A percentile compares a stretch with the other conserved stretches of the same genome.
Evolutionary conservation across 2,113 vertebrate species (phyloP).

Genomic region (Empidonax traillii): DNA sequence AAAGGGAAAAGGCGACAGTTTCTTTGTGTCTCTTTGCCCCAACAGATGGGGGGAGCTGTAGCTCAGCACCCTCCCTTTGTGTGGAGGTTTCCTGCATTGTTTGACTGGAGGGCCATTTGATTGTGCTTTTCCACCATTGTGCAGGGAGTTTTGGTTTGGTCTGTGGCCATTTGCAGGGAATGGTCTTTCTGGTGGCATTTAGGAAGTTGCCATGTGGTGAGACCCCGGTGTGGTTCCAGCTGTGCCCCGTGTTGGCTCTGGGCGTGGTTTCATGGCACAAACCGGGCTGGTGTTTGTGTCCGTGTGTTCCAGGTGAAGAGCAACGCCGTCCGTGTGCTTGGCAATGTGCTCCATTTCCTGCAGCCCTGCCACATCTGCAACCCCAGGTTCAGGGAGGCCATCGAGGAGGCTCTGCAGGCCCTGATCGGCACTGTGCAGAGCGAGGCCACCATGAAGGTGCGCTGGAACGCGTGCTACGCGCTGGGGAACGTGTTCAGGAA

Average conservation of each 20-base stretch:
- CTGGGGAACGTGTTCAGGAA: conserved; percentile 95
- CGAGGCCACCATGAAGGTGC: conserved; percentile 94
- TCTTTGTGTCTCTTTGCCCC: not conserved
- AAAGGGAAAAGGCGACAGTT: not conserved
- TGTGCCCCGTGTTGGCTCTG: not conserved
- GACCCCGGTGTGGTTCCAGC: not conserved
- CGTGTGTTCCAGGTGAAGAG: conserved; percentile 84
- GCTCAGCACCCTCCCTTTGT: not conserved
- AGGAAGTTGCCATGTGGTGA: not conserved
- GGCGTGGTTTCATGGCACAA: not conserved
- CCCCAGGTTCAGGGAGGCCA: conserved; percentile 82
- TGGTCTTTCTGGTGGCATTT: not conserved
- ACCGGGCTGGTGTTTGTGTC: not conserved
- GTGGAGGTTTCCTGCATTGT: not conserved
- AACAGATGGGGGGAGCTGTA: fast-evolving
- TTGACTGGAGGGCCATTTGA: not conserved
- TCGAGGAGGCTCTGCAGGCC: conserved; percentile 85
- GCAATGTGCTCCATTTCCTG: conserved; percentile 94
- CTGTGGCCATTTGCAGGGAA: not conserved
- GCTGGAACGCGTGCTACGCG: conserved; percentile 97
- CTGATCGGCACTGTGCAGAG: conserved; percentile 85
- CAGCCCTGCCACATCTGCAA: conserved; percentile 82
- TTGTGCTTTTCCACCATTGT: not conserved
- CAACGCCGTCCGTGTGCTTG: conserved; percentile 90
- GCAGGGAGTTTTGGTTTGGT: not conserved